A percentile compares a stretch with the other conserved stretches of the same genome.
These are phyloP conservation scores for Ifrita kowaldi DNA, from an alignment of 2,113 vertebrate species.

Conservation along the genomic window DNA sequence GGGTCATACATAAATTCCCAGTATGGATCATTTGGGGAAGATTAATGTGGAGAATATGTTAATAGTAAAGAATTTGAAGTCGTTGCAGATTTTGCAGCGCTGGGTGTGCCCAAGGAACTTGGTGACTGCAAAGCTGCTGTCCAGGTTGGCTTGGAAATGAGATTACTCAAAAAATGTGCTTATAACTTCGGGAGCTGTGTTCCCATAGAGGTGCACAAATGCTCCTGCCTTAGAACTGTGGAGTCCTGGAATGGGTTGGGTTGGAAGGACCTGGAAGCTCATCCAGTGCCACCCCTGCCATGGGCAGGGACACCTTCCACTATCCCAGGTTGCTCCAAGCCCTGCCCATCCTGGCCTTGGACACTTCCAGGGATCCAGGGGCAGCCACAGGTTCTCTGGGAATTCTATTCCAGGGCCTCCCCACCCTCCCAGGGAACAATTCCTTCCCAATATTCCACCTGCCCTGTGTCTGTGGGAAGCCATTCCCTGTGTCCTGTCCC, in stretches of 20 bases:
- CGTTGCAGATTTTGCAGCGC: background rate
- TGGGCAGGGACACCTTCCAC: background rate
- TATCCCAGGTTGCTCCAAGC: rapidly evolving
- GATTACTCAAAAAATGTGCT: background rate
- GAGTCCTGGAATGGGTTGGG: background rate
- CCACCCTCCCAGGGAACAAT: rapidly evolving
- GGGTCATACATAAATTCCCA: background rate
- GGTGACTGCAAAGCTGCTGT: background rate
- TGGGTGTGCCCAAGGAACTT: background rate
- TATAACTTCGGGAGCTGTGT: rapidly evolving
- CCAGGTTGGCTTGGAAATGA: background rate
- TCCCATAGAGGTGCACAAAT: rapidly evolving
- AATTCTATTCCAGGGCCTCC: rapidly evolving
- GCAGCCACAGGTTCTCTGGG: background rate
- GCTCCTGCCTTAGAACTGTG: rapidly evolving
- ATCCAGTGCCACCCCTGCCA: background rate
- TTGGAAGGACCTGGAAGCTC: background rate
- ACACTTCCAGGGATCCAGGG: background rate
- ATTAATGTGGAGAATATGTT: background rate
- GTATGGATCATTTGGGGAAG: conserved; percentile 13
- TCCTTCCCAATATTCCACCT: background rate
- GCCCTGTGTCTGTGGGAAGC: background rate
- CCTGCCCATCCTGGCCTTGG: rapidly evolving
- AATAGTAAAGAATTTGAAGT: background rate
- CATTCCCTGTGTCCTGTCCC: background rate